Evolutionary conservation across 2,113 vertebrate genomes (phyloP).

Genomic region (Poecilia latipinna): DNA sequence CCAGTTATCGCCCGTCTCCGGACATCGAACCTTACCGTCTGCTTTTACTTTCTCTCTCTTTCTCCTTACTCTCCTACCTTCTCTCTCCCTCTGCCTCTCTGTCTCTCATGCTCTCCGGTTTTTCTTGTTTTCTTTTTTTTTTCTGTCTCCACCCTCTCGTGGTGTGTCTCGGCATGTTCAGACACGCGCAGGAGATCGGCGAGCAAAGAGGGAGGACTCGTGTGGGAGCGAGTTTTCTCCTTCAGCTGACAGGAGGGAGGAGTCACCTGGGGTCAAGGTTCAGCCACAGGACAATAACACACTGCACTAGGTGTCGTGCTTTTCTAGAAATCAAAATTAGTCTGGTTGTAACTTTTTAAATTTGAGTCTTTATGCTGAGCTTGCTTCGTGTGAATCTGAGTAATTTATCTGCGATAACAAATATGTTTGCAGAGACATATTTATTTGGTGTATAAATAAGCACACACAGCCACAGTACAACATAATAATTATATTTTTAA

Average conservation of each 20-base stretch:
- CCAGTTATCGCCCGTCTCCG: conserved; percentile 28
- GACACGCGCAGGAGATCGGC: conserved; percentile 59
- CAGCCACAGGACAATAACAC: conserved; percentile 46
- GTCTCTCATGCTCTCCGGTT: conserved; percentile 58
- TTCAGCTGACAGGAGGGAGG: conserved; percentile 51
- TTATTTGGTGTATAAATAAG: neutral
- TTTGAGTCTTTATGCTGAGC: neutral
- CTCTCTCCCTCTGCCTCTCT: conserved; percentile 24
- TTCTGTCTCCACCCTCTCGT: conserved; percentile 70
- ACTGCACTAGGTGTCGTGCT: conserved; percentile 22
- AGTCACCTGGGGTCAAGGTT: conserved; percentile 75
- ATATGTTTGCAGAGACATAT: neutral
- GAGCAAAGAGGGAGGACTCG: conserved; percentile 11
- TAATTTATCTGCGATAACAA: neutral
- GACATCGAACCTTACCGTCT: conserved; percentile 33
- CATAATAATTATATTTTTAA: neutral
- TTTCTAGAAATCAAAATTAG: neutral
- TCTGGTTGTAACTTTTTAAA: neutral
- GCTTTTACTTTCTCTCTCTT: conserved; percentile 55
- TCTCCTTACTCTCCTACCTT: conserved; percentile 13
- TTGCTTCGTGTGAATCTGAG: neutral
- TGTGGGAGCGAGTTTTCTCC: conserved; percentile 19
- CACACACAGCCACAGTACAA: neutral
- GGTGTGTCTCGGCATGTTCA: conserved; percentile 68
- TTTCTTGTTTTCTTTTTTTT: conserved; percentile 75